Evolutionary conservation across 1,140 invertebrate species (phyloP), one percentile per base, ranked within the genome.

Genomic region (Aphis gossypii): DNA sequence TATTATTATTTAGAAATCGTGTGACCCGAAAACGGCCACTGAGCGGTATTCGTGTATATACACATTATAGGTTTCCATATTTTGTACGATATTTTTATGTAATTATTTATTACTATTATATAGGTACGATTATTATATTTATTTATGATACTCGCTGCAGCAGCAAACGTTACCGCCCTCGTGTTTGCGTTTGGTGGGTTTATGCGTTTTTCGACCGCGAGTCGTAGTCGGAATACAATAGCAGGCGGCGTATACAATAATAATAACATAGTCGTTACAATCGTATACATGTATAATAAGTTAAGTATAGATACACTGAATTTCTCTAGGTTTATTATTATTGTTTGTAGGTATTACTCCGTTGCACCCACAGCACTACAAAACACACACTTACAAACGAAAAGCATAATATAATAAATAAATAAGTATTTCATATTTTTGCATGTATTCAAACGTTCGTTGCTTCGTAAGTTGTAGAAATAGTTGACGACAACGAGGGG

Each of bases 1-100:
- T 87, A 86, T 88, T 25, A n/a, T 51, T 51, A 51, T 51, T 51
- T 54, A 89, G 88, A 89, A 89, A 89, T 68, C 89, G 89, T 90
- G 89, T 68, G 56, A 90, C 89, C 89, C 87, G n/a, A 88, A 88
- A 88, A 6, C 54, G 56, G 48, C 21, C 35, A 51, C 46, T 48
- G 9, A 51, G 48, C 48, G 48, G 14, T 51, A 51, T 51, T 1
- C 48, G 18, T 11, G 0, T 11, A 30, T 30, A 25, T 68, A 60
- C 30, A n/a, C n/a, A 68, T 68, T 11, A 68, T 11, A 41, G 41
- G 21, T 83, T 41, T 83, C 41, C 35, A 41, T 9, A 11, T 30
- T 86, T 46, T 30, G 84, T 86, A 87, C 46, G 30, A 46, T 51
- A 87, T 87, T 25, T 48, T n/a, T 48, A 38, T 46, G 41, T 87